Conservation (phyloP, 2,888 invertebrate genomes). For the Drosophila gaucha region DNA sequence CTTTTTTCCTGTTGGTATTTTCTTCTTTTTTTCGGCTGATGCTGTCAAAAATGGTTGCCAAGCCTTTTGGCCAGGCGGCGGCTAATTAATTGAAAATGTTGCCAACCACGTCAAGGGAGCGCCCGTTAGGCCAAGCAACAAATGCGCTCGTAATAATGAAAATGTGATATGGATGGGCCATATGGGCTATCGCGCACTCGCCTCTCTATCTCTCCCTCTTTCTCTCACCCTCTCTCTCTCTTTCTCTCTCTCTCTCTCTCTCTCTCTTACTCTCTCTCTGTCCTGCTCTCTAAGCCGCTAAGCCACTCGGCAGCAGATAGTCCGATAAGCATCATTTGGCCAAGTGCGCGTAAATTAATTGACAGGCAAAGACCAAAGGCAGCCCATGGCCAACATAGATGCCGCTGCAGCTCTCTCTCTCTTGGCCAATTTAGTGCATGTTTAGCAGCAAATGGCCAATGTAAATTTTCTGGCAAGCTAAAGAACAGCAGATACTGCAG, state of each 20-base stretch:
- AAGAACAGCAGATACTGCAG: constrained; percentile 16
- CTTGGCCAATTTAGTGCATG: constrained; percentile 67
- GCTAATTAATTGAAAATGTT: constrained; percentile 77
- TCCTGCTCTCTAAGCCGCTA: constrained; percentile 15
- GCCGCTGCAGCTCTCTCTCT: constrained; percentile 11
- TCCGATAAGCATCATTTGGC: constrained; percentile 50
- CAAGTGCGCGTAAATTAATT: constrained; percentile 77
- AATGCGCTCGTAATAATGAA: constrained; percentile 50
- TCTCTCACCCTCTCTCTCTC: neutral
- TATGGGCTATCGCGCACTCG: constrained; percentile 12
- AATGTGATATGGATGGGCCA: constrained; percentile 45
- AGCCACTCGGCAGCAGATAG: constrained; percentile 18
- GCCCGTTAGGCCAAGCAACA: constrained; percentile 33
- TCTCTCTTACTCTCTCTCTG: neutral
- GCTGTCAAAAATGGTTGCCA: constrained; percentile 75
- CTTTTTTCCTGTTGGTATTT: constrained; percentile 16
- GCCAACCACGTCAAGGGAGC: constrained; percentile 65
- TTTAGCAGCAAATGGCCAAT: constrained; percentile 63
- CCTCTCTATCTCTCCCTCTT: neutral
- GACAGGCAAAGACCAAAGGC: constrained; percentile 37
- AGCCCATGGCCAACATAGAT: constrained; percentile 8
- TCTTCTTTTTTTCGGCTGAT: constrained; percentile 44
- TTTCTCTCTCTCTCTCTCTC: neutral
- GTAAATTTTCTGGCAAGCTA: constrained; percentile 55
- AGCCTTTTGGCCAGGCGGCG: constrained; percentile 59